These are phyloP conservation scores for Protodeltote pygarga DNA, from an alignment of 2,888 invertebrate genomes.

Conservation along the genomic window DNA sequence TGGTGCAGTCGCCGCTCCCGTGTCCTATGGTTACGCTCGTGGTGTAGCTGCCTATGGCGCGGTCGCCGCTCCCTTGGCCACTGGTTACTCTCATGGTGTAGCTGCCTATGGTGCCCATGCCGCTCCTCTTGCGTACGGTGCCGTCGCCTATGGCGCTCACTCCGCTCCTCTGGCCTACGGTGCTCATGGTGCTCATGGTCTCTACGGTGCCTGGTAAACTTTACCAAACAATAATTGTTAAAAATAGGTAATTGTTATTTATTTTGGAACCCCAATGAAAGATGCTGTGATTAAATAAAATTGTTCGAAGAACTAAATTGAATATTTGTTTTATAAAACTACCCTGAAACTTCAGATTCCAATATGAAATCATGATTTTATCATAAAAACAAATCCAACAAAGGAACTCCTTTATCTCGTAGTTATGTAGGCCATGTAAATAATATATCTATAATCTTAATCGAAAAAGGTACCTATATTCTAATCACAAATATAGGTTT, in stretches of 20 bases:
- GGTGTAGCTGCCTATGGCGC: constrained; percentile 56
- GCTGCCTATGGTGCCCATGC: constrained; percentile 36
- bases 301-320: too few relatives aligned
- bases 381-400: too few relatives aligned
- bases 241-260: constrained; percentile 46
- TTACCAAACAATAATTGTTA: constrained; percentile 47
- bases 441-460: too few relatives aligned
- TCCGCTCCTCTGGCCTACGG: constrained; percentile 62
- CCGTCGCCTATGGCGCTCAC: constrained; percentile 44
- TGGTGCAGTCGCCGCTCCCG: constrained; percentile 56
- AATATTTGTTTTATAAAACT: too few relatives aligned
- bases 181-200: constrained; percentile 55
- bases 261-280: constrained; percentile 50
- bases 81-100: constrained; percentile 41
- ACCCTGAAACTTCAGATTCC: too few relatives aligned
- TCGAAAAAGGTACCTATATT: too few relatives aligned
- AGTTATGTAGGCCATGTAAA: too few relatives aligned
- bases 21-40: constrained; percentile 54
- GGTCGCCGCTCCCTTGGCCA: constrained; percentile 46
- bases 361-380: too few relatives aligned
- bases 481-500: too few relatives aligned
- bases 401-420: too few relatives aligned
- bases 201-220: constrained; percentile 48
- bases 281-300: constrained; percentile 60
- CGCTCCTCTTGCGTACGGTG: constrained; percentile 39